These are phyloP conservation scores for Onthophagus taurus DNA, from an alignment of 1,140 invertebrate species.

Conservation along the genomic window DNA sequence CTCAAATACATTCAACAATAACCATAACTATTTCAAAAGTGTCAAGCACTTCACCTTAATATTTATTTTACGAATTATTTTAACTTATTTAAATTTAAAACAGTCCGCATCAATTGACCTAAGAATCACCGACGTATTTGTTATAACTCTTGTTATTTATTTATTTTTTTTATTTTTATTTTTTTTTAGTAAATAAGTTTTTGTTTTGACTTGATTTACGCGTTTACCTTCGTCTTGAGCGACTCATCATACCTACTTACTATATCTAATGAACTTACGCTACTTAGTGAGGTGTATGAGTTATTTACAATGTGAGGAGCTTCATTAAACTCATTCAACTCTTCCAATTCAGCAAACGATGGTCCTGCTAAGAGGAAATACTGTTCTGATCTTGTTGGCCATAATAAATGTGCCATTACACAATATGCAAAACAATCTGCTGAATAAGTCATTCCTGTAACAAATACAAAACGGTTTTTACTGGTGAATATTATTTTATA, in stretches of 20 bases:
- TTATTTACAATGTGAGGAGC: slow-evolving; percentile 77
- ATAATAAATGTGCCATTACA: slow-evolving; percentile 86
- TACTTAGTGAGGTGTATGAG: slow-evolving; percentile 37
- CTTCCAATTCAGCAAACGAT: slow-evolving; percentile 59
- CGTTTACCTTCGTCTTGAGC: slow-evolving; percentile 27
- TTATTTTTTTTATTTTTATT: too few relatives aligned
- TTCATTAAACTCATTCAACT: slow-evolving; percentile 86
- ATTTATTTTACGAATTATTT: too few relatives aligned
- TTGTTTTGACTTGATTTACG: slow-evolving; percentile 19
- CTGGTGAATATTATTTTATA: not conserved
- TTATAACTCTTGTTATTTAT: too few relatives aligned
- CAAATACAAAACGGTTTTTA: slow-evolving; percentile 6
- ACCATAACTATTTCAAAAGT: too few relatives aligned
- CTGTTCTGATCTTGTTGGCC: slow-evolving; percentile 84
- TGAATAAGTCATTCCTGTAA: slow-evolving; percentile 82
- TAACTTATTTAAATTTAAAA: too few relatives aligned
- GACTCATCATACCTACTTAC: slow-evolving; percentile 31
- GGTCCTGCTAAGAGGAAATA: slow-evolving; percentile 71
- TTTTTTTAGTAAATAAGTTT: too few relatives aligned
- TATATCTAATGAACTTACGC: slow-evolving; percentile 31
- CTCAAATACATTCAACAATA: too few relatives aligned
- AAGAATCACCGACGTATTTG: too few relatives aligned
- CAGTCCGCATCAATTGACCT: too few relatives aligned
- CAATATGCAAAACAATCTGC: slow-evolving; percentile 90
- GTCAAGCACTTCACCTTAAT: too few relatives aligned